phyloP scores from a whole-genome alignment of 2,797 vertebrate species.

The Oreochromis mossambicus region DNA sequence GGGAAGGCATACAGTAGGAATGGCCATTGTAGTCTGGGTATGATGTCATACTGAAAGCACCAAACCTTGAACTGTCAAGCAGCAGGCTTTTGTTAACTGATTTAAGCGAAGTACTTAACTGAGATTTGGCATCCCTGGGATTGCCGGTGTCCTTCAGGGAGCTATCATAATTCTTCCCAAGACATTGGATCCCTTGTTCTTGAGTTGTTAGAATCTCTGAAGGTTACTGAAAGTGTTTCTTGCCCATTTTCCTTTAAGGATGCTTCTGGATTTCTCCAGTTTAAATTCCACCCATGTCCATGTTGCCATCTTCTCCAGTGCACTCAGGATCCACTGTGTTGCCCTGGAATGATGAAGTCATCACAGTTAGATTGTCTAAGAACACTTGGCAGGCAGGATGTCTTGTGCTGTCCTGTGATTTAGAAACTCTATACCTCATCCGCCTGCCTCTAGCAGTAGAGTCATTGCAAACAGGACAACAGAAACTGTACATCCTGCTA shows the following conservation, averaged over 20 bases:
- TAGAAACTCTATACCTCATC: background rate
- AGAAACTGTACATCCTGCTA: background rate
- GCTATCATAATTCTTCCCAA: background rate
- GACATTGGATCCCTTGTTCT: background rate
- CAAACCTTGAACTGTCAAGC: background rate
- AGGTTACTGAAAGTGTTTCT: background rate
- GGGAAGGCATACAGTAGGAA: background rate
- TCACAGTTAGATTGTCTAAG: background rate
- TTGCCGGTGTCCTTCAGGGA: background rate
- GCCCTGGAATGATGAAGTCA: background rate
- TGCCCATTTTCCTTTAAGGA: background rate
- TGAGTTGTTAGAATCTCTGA: background rate
- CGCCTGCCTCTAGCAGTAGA: background rate
- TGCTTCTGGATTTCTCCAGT: background rate
- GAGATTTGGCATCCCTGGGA: background rate
- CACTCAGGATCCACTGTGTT: background rate
- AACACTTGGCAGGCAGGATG: background rate
- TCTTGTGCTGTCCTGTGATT: background rate
- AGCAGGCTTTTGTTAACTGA: background rate
- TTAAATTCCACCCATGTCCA: background rate
- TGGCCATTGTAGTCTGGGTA: background rate
- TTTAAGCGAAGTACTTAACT: background rate
- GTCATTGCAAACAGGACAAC: background rate
- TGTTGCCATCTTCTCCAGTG: background rate
- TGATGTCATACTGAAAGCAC: background rate